phyloP scores from a whole-genome alignment of 1,140 invertebrate genomes.

The Arctopsyche grandis region DNA sequence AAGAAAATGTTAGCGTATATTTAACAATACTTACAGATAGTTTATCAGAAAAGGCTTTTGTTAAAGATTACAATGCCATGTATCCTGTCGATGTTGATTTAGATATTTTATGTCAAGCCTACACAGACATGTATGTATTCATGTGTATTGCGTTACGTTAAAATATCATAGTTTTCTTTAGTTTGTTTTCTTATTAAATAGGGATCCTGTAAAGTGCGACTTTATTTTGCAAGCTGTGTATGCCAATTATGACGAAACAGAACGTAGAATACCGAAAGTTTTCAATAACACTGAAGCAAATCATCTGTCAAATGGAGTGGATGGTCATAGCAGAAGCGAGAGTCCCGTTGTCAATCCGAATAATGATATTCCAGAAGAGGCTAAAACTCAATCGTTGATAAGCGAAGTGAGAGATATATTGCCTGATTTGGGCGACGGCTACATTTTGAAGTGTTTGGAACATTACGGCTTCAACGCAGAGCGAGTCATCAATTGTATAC shows the following conservation, averaged over 20 bases:
- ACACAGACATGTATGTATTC: conserved; percentile 71
- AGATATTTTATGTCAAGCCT: conserved; percentile 68
- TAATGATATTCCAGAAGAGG: conserved; percentile 61
- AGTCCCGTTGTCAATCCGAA: conserved; percentile 53
- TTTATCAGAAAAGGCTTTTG: conserved; percentile 74
- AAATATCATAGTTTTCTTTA: conserved; percentile 48
- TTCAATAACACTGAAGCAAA: conserved; percentile 38
- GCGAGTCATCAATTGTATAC: conserved; percentile 80
- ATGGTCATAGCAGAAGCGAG: conserved; percentile 34
- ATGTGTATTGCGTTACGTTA: too few relatives aligned
- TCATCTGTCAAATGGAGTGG: conserved; percentile 54
- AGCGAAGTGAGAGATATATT: conserved; percentile 82
- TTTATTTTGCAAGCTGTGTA: conserved; percentile 68
- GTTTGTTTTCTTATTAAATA: conserved; percentile 55
- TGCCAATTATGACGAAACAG: conserved; percentile 57
- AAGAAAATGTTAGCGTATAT: conserved; percentile 68
- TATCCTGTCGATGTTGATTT: conserved; percentile 73
- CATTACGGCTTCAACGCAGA: conserved; percentile 78
- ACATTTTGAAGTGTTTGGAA: conserved; percentile 77
- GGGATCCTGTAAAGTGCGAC: conserved; percentile 70
- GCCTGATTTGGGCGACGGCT: conserved; percentile 80
- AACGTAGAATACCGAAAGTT: background rate
- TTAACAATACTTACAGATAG: conserved; percentile 71
- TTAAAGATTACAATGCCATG: conserved; percentile 74
- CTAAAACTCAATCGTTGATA: conserved; percentile 71